These are phyloP conservation scores for Platichthys flesus DNA, from an alignment of 2,113 vertebrate species.

Conservation along the genomic window DNA sequence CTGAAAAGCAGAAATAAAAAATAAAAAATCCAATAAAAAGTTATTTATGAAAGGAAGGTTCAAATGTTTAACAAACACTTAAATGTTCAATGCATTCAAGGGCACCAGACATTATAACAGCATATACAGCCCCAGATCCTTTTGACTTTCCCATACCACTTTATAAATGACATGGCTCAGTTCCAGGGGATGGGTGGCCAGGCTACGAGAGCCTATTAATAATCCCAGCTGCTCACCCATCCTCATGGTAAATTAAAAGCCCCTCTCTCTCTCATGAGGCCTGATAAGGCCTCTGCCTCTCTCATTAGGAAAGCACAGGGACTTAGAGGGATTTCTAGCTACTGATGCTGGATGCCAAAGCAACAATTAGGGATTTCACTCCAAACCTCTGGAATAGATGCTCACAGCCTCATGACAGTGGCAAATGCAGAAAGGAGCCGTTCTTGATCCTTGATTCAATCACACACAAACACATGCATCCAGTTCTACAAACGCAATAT, in stretches of 20 bases:
- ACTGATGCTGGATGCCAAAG: slow-evolving; percentile 70
- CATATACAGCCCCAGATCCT: slow-evolving; percentile 15
- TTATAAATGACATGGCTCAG: slow-evolving; percentile 68
- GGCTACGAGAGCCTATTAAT: slow-evolving; percentile 74
- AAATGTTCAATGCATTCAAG: slow-evolving; percentile 11
- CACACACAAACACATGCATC: slow-evolving; percentile 28
- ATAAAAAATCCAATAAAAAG: slow-evolving; percentile 1
- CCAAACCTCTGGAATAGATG: slow-evolving; percentile 58
- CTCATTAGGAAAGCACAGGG: slow-evolving; percentile 77
- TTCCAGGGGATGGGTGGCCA: slow-evolving; percentile 66
- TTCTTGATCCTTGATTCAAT: slow-evolving; percentile 43
- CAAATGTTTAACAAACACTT: slow-evolving; percentile 9
- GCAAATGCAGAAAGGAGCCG: slow-evolving; percentile 37
- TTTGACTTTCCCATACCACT: slow-evolving; percentile 57
- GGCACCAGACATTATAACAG: slow-evolving; percentile 27
- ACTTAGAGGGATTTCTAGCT: slow-evolving; percentile 76
- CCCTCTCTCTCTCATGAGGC: slow-evolving; percentile 76
- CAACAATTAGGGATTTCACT: slow-evolving; percentile 77
- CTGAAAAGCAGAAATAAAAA: slow-evolving; percentile 64
- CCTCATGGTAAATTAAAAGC: slow-evolving; percentile 78
- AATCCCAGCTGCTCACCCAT: slow-evolving; percentile 77
- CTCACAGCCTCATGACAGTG: slow-evolving; percentile 53
- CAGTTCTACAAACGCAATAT: slow-evolving; percentile 44
- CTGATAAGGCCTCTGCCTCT: slow-evolving; percentile 74
- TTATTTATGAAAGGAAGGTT: slow-evolving; percentile 9